Conservation (phyloP, 2,888 invertebrate genomes). For the Lepeophtheirus nordmannii region DNA sequence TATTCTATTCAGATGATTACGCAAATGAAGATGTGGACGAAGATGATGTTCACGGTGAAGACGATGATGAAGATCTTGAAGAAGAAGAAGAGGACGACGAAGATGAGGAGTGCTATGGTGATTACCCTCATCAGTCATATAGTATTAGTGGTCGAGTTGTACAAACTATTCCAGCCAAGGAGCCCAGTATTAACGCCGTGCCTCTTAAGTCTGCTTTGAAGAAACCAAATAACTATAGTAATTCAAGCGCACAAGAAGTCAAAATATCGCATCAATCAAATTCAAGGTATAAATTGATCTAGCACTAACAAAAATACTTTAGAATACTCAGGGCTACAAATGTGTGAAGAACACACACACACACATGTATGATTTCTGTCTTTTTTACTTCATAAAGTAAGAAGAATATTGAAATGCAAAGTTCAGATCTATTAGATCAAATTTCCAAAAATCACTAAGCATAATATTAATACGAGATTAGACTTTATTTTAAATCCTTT, state of each 20-base stretch:
- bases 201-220: slow-evolving; percentile 82
- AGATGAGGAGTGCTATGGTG: slow-evolving; percentile 28
- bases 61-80: slow-evolving; percentile 30
- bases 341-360: no score
- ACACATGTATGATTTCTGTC: neutral
- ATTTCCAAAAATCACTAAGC: no score
- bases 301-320: neutral
- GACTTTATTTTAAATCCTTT: no score
- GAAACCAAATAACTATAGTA: slow-evolving; percentile 34
- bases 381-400: no score
- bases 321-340: no score
- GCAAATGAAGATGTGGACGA: neutral
- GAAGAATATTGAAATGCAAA: no score
- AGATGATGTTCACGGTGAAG: neutral
- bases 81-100: slow-evolving; percentile 32
- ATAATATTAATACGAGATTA: no score
- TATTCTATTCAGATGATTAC: neutral
- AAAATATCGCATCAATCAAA: neutral
- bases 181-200: slow-evolving; percentile 76
- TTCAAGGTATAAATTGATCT: neutral
- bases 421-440: no score
- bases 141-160: slow-evolving; percentile 14
- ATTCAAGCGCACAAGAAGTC: slow-evolving; percentile 19
- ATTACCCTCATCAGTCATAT: slow-evolving; percentile 22
- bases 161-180: slow-evolving; percentile 60